Conservation (phyloP, 2,888 invertebrate genomes). For the Pimpla rufipes region DNA sequence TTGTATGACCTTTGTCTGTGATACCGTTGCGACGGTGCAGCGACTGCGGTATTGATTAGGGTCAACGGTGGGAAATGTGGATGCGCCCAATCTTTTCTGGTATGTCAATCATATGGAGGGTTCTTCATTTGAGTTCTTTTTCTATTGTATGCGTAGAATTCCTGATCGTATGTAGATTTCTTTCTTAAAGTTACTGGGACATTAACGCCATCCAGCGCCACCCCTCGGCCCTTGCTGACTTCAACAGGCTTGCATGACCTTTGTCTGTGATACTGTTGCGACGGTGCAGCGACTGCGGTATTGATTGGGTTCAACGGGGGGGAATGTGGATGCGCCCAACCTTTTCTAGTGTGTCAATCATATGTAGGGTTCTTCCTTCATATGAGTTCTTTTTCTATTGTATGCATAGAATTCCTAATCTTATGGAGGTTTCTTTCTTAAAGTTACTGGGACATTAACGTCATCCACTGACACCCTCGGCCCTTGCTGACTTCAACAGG, state of each 20-base stretch:
- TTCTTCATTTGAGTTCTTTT: not conserved
- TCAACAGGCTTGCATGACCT: not conserved
- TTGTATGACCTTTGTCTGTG: not conserved
- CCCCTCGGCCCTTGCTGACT: slow-evolving; percentile 4
- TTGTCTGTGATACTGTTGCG: not conserved
- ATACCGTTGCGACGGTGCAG: not conserved
- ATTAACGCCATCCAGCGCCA: not conserved
- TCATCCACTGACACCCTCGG: not conserved
- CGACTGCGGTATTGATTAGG: not conserved
- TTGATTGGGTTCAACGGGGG: not conserved
- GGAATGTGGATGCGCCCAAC: not conserved
- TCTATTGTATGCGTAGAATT: not conserved
- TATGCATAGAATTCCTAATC: not conserved
- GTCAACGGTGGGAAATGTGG: not conserved
- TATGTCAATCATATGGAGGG: not conserved
- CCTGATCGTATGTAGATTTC: not conserved
- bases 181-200: too few relatives aligned
- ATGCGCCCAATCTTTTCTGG: not conserved
- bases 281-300: not conserved
- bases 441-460: slow-evolving; percentile 28
- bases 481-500: not conserved
- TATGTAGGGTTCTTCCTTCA: not conserved
- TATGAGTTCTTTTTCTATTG: not conserved
- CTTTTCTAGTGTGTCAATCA: not conserved
- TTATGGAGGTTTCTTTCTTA: slow-evolving; percentile 4